Conservation (phyloP, 2,888 invertebrate species). For the Bombylius major region DNA sequence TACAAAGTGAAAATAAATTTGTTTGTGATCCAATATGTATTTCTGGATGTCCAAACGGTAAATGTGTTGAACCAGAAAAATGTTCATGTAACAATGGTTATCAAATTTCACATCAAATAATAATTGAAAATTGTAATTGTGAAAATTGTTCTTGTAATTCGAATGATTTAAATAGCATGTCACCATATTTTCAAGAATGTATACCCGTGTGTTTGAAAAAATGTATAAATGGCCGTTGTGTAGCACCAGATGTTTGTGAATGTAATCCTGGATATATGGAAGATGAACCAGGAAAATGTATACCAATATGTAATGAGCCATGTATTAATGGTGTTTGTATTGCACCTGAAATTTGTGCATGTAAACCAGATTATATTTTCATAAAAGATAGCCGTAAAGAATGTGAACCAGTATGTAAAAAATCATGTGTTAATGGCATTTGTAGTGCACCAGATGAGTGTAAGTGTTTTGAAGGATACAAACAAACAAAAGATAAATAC, state of each 20-base stretch:
- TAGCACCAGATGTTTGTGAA: slow-evolving; percentile 41
- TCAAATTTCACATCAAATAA: background rate
- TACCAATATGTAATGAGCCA: slow-evolving; percentile 22
- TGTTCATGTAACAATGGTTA: slow-evolving; percentile 3
- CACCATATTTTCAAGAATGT: background rate
- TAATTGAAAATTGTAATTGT: no score
- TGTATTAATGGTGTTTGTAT: slow-evolving; percentile 27
- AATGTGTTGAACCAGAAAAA: slow-evolving; percentile 20
- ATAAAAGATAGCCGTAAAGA: slow-evolving; percentile 18
- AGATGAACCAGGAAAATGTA: slow-evolving; percentile 15
- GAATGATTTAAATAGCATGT: no score
- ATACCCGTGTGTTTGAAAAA: background rate
- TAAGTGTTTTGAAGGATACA: slow-evolving; percentile 15
- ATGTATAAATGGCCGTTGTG: slow-evolving; percentile 12
- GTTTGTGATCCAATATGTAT: slow-evolving; percentile 26
- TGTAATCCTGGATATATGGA: slow-evolving; percentile 39
- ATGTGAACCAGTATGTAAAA: slow-evolving; percentile 27
- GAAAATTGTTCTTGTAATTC: no score
- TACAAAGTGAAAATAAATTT: slow-evolving; percentile 8
- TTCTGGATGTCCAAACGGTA: slow-evolving; percentile 28
- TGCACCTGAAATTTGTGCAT: slow-evolving; percentile 23
- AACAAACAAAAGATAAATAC: slow-evolving; percentile 2
- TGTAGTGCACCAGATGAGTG: slow-evolving; percentile 25
- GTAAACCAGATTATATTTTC: slow-evolving; percentile 18
- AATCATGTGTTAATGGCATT: slow-evolving; percentile 27